phyloP scores from a whole-genome alignment of 2,113 vertebrate species.

The Archilochus colubris region DNA sequence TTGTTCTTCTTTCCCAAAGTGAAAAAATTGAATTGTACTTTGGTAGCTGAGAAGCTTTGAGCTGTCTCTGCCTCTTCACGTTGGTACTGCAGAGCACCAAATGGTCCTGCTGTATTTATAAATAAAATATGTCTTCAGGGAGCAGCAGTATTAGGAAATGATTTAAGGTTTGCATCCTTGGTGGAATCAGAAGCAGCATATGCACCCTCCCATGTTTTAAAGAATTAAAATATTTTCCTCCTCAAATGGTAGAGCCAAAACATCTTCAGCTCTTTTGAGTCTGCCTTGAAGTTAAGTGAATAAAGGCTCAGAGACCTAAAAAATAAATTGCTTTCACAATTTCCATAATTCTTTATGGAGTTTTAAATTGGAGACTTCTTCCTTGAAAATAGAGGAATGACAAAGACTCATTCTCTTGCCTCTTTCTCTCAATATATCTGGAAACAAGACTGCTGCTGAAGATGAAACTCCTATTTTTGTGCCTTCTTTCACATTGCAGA shows the following conservation, averaged over 20 bases:
- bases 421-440: constrained; percentile 31
- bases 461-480: constrained; percentile 47
- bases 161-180: constrained; percentile 10
- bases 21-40: constrained; percentile 33
- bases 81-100: background rate
- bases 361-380: constrained; percentile 50
- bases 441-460: constrained; percentile 7
- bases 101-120: constrained; percentile 31
- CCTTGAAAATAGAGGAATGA: constrained; percentile 38
- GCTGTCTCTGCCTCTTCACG: background rate
- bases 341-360: constrained; percentile 43
- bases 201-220: background rate
- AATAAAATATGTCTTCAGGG: constrained; percentile 9
- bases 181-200: background rate
- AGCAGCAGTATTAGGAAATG: background rate
- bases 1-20: background rate
- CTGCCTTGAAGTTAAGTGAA: background rate
- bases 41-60: constrained; percentile 40
- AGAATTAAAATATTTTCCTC: constrained; percentile 27
- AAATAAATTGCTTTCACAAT: constrained; percentile 41
- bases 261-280: background rate
- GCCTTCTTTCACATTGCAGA: background rate
- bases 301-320: background rate
- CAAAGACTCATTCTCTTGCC: constrained; percentile 52
- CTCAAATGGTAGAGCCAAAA: background rate